Evolutionary conservation across 2,797 vertebrate species (phyloP).

Genomic region (Tiaroga cobitis): DNA sequence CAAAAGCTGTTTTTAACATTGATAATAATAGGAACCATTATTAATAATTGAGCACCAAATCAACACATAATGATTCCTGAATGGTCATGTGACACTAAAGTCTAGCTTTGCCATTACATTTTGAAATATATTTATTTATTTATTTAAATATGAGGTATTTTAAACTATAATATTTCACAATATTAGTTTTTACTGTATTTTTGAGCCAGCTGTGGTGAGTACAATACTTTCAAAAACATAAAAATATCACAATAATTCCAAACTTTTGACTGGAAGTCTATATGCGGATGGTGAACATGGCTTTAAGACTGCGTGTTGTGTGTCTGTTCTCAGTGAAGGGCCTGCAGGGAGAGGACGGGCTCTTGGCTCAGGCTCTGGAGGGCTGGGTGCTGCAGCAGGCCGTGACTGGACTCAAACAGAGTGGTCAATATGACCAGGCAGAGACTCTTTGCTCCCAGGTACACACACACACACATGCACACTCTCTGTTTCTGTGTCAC

Average conservation of each 20-base stretch:
- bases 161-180: neutral
- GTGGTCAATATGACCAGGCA: conserved; percentile 85
- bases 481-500: neutral
- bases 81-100: too few relatives aligned
- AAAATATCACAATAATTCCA: neutral
- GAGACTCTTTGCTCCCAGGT: conserved; percentile 93
- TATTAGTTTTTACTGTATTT: neutral
- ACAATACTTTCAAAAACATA: neutral
- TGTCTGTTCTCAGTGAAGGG: conserved; percentile 76
- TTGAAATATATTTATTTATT: too few relatives aligned
- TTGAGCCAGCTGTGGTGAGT: neutral
- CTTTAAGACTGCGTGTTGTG: conserved; percentile 5
- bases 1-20: neutral
- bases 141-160: neutral
- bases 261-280: neutral
- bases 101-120: neutral
- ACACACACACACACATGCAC: conserved; percentile 21
- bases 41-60: neutral
- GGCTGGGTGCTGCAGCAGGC: conserved; percentile 91
- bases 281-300: neutral
- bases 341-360: conserved; percentile 74
- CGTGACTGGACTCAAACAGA: conserved; percentile 83
- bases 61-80: too few relatives aligned
- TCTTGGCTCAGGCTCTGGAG: conserved; percentile 81
- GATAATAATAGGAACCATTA: neutral